Conservation (phyloP, 2,113 vertebrate genomes). For the Mellivora capensis region DNA sequence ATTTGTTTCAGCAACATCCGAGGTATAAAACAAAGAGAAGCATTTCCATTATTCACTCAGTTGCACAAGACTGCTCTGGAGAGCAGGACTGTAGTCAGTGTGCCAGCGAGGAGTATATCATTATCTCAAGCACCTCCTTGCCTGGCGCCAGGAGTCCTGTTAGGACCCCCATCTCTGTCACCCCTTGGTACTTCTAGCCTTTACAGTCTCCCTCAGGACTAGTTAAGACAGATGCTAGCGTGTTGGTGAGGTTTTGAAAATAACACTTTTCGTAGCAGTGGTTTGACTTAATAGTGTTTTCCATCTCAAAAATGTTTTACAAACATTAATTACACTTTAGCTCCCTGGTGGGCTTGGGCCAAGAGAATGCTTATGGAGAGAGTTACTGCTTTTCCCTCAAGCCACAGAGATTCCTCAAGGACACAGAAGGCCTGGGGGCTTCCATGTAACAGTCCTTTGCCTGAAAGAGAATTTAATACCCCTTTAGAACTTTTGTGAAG, state of each 20-base stretch:
- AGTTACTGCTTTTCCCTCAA: constrained; percentile 8
- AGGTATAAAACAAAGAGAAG: constrained; percentile 1
- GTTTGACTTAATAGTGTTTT: constrained; percentile 36
- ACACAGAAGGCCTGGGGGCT: neutral
- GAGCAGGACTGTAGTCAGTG: neutral
- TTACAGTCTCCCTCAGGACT: constrained; percentile 3
- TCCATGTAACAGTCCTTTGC: neutral
- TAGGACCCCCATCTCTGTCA: constrained; percentile 5
- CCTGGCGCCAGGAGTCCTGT: neutral
- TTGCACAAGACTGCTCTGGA: neutral
- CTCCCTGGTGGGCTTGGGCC: neutral
- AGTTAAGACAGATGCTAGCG: constrained; percentile 49
- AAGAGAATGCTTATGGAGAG: neutral
- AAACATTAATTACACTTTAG: constrained; percentile 50
- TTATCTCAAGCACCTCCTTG: neutral
- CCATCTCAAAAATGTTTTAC: constrained; percentile 43
- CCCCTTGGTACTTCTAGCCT: neutral
- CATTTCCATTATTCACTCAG: neutral
- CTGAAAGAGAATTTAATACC: neutral
- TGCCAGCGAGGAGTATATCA: neutral
- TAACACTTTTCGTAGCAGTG: constrained; percentile 48
- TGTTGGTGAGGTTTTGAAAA: constrained; percentile 54
- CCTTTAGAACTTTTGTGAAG: neutral
- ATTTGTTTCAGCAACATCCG: neutral
- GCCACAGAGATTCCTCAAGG: neutral